phyloP scores from a whole-genome alignment of 2,113 vertebrate genomes.

The Cariama cristata region DNA sequence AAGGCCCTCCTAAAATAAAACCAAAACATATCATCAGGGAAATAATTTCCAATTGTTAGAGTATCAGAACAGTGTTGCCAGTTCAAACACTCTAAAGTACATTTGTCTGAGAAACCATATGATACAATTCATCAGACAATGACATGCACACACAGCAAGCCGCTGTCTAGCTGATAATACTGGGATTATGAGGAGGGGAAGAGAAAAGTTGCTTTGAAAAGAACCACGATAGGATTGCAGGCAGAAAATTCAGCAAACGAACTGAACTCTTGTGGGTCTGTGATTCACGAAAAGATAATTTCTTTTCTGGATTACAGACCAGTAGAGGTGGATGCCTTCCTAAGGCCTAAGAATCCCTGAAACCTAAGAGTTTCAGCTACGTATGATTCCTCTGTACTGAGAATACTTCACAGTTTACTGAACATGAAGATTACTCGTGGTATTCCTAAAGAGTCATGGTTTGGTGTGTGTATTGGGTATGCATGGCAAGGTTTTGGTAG shows the following conservation, averaged over 20 bases:
- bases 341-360: background rate
- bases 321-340: background rate
- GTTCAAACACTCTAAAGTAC: background rate
- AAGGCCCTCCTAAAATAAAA: background rate
- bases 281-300: background rate
- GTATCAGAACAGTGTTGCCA: background rate
- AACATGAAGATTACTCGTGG: background rate
- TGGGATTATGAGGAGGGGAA: background rate
- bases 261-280: background rate
- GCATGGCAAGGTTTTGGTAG: background rate
- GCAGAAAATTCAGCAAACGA: background rate
- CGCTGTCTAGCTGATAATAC: background rate
- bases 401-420: background rate
- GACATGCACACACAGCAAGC: background rate
- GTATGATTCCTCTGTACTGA: background rate
- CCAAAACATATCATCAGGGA: background rate
- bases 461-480: background rate
- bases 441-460: background rate
- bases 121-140: background rate
- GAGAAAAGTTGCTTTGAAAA: background rate
- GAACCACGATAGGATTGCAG: background rate
- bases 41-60: background rate
- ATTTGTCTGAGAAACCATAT: background rate
- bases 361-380: background rate
- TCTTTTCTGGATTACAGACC: background rate